Base-by-base conservation (phyloP, 2,888 invertebrate genomes). In the Hyppa rectilinea region DNA sequence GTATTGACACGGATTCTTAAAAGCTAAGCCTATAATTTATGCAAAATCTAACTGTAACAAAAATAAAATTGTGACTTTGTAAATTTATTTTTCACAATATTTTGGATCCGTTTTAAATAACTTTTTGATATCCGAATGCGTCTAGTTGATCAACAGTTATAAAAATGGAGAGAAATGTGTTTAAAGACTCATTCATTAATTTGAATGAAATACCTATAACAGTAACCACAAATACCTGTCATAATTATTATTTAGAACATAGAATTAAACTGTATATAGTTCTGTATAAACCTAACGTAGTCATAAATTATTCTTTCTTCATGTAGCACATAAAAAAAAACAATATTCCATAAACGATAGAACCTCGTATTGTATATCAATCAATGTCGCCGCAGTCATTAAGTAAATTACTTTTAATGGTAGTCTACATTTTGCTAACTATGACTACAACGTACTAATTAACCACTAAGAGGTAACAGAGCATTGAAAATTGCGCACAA, bases 401-500 rank as follows among this genome's bases (percentile, higher is more conserved):
- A 43, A 34, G 29, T 56, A 61, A 69, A 71, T 71, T 78, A 34
- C 63, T 59, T 43, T 45, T 59, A 77, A 60, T 77, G 17, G 26
- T 49, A 10, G 17, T 53, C 12, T 64, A 45, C 36, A 70, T 60
- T 77, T 68, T 45, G 62, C 66, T 56, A 65, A 53, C 43, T 58
- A 64, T 43, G 36, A 61, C 40, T 64, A 68, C 59, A 45, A 56
- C 53, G 43, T 63, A 68, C 53, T 73, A 69, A 78, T 71, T 66
- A 70, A 50, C 55, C 17, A 64, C 55, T 40, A 52, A 55, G 34
- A 40, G 56, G 56, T 52, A 75, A 69, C 71, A 75, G 71, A 74
- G 61, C 84, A 71, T 82, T 38, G 63, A 83, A 80, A 70, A 65
- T 47, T 31, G 70, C 12, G n/a, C 62, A 59, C 34, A 67, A 56